A percentile compares a stretch with the other conserved stretches of the same genome.
phyloP scores from a whole-genome alignment of 2,888 invertebrate species.

The Athalia circularis region DNA sequence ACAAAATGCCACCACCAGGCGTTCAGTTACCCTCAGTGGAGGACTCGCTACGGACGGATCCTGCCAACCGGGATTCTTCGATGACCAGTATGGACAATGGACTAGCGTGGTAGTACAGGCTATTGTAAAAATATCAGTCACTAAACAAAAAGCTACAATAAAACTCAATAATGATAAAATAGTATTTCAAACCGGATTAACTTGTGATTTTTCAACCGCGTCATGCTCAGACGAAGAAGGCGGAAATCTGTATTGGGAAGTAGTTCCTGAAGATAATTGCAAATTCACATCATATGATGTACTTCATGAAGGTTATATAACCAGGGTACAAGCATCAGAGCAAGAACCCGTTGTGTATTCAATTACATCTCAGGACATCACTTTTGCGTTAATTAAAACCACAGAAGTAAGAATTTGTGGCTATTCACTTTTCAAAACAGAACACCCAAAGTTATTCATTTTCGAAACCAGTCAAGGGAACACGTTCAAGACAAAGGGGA shows the following conservation, averaged over 20 bases:
- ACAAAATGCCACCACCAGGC: background rate
- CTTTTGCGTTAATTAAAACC: constrained; percentile 48
- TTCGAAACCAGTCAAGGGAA: constrained; percentile 25
- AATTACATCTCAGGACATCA: constrained; percentile 41
- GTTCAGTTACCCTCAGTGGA: background rate
- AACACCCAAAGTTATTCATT: constrained; percentile 53
- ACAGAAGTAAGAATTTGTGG: constrained; percentile 44
- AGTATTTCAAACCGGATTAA: background rate
- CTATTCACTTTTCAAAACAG: constrained; percentile 47
- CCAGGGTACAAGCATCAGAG: background rate
- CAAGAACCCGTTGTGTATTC: constrained; percentile 36
- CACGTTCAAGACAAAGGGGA: background rate
- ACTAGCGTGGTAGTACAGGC: constrained; percentile 42
- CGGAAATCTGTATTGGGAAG: constrained; percentile 49
- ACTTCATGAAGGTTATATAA: constrained; percentile 52
- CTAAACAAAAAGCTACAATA: constrained; percentile 33
- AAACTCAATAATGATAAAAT: constrained; percentile 28
- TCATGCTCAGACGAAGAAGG: constrained; percentile 48
- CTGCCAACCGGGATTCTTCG: background rate
- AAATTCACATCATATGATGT: constrained; percentile 49
- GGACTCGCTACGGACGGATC: too few species aligned
- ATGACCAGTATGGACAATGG: constrained; percentile 45
- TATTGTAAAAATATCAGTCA: constrained; percentile 14
- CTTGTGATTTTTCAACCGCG: constrained; percentile 27
- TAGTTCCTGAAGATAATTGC: constrained; percentile 27